Percentiles rank a stretch among this genome's conserved stretches.
These are phyloP conservation scores for Acanthurus tractus DNA, from an alignment of 2,797 vertebrate genomes.

Conservation along the genomic window DNA sequence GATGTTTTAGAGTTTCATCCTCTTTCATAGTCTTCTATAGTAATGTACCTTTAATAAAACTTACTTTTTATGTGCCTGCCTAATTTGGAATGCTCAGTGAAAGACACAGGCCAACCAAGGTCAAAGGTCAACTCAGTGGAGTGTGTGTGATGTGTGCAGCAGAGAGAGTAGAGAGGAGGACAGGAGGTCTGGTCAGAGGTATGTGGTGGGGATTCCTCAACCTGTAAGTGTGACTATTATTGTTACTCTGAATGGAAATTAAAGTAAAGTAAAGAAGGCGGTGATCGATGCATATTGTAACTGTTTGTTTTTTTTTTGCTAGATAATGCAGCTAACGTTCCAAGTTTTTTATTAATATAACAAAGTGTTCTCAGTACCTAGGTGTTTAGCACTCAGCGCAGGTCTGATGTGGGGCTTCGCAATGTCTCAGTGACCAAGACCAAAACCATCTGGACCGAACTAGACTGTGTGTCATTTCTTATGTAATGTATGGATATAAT, in stretches of 20 bases:
- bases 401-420: too few species aligned
- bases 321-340: background rate
- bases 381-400: too few species aligned
- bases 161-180: background rate
- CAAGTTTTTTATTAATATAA: too few species aligned
- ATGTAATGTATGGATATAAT: background rate
- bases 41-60: too few species aligned
- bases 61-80: constrained; percentile 5
- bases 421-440: background rate
- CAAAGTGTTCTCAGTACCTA: too few species aligned
- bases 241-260: constrained; percentile 5
- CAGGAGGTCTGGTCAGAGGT: constrained; percentile 6
- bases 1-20: too few species aligned
- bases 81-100: constrained; percentile 27
- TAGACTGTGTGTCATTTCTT: background rate
- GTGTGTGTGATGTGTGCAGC: background rate
- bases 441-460: background rate
- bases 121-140: constrained; percentile 24
- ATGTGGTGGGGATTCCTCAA: constrained; percentile 18
- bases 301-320: background rate
- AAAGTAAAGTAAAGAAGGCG: background rate
- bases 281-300: background rate
- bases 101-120: background rate
- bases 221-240: constrained; percentile 11
- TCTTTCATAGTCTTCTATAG: too few species aligned